phyloP scores from a whole-genome alignment of 2,888 invertebrate species.

The Agrotis exclamationis region DNA sequence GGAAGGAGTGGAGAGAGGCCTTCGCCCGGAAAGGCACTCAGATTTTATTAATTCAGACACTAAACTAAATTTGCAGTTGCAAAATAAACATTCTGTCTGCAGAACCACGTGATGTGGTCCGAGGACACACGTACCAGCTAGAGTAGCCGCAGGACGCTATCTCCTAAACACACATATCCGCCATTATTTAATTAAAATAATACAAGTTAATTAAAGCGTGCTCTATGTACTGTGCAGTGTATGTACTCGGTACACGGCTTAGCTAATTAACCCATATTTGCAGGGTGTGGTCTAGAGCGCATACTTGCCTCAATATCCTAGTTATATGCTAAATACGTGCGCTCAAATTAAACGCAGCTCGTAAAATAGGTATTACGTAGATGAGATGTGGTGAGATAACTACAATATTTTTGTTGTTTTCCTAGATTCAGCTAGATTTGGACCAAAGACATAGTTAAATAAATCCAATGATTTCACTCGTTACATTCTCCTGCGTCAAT shows the following conservation, averaged over 20 bases:
- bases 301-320: constrained; percentile 41
- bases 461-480: too few species aligned
- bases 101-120: background rate
- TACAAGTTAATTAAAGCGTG: constrained; percentile 54
- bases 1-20: too few species aligned
- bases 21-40: too few species aligned
- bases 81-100: background rate
- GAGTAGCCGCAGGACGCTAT: constrained; percentile 39
- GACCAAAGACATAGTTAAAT: too few species aligned
- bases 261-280: constrained; percentile 58
- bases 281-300: constrained; percentile 35
- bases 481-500: background rate
- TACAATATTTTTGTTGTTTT: constrained; percentile 4
- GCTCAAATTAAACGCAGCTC: constrained; percentile 33
- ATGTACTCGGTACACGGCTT: constrained; percentile 36
- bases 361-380: constrained; percentile 21
- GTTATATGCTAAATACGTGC: constrained; percentile 35
- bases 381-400: background rate
- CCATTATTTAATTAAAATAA: constrained; percentile 61
- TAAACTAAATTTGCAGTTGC: constrained; percentile 1
- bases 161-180: constrained; percentile 49
- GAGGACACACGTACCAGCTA: background rate
- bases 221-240: constrained; percentile 38
- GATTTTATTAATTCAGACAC: background rate
- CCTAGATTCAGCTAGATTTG: background rate